Percentiles rank a stretch among this genome's conserved stretches.
phyloP scores from a whole-genome alignment of 2,888 invertebrate genomes.

The Kuschelorhynchus macadamiae region DNA sequence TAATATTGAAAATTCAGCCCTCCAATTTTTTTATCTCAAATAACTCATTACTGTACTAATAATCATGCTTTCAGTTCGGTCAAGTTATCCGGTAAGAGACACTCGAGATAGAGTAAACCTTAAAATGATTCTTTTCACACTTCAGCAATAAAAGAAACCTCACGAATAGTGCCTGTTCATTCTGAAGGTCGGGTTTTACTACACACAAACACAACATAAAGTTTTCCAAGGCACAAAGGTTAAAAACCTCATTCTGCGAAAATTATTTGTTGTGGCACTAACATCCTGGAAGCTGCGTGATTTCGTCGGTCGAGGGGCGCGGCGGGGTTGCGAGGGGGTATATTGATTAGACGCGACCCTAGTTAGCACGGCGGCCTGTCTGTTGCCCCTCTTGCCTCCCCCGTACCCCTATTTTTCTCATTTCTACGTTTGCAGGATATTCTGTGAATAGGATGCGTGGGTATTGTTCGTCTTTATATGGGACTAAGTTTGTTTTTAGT shows the following conservation, averaged over 20 bases:
- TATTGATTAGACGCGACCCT: constrained; percentile 70
- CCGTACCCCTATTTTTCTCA: constrained; percentile 38
- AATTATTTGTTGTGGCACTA: constrained; percentile 50
- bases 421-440: constrained; percentile 34
- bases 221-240: constrained; percentile 44
- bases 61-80: too few relatives aligned
- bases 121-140: not conserved
- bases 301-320: constrained; percentile 20
- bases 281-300: constrained; percentile 43
- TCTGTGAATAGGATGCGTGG: constrained; percentile 14
- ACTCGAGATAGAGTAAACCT: not conserved
- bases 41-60: too few relatives aligned
- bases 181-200: constrained; percentile 46
- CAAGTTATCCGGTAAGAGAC: not conserved
- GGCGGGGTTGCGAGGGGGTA: constrained; percentile 56
- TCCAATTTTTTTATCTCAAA: too few relatives aligned
- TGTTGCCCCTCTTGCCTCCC: constrained; percentile 26
- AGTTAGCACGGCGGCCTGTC: constrained; percentile 65
- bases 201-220: constrained; percentile 47
- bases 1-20: too few relatives aligned
- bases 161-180: constrained; percentile 1
- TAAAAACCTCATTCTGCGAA: constrained; percentile 45
- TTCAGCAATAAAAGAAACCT: not conserved
- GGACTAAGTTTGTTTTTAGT: constrained; percentile 15
- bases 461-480: constrained; percentile 4